These are phyloP conservation scores for Dendronephthya gigantea DNA, from an alignment of 64 coral and sea anemone species.

Conservation along the genomic window DNA sequence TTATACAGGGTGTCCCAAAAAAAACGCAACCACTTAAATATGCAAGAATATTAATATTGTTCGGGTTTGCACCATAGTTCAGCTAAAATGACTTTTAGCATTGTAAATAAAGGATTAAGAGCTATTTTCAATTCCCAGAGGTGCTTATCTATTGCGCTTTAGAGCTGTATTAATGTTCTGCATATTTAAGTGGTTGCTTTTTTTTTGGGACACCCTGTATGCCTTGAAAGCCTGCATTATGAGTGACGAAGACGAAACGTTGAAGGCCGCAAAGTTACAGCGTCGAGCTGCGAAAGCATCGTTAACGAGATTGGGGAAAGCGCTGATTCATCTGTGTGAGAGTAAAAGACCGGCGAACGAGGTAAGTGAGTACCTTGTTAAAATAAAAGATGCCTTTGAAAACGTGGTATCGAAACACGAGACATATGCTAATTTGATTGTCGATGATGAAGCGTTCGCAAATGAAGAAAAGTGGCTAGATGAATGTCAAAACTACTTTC, in stretches of 20 bases:
- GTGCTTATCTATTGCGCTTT: no score
- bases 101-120: no score
- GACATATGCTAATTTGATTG: constrained; percentile 26
- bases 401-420: constrained; percentile 35
- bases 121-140: no score
- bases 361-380: constrained; percentile 16
- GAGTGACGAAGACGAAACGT: constrained; percentile 6
- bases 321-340: constrained; percentile 7
- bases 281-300: not conserved
- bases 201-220: no score
- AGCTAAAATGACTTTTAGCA: no score
- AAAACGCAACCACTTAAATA: no score
- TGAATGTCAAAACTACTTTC: constrained; percentile 31
- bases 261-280: not conserved
- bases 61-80: no score
- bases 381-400: constrained; percentile 30
- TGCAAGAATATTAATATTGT: no score
- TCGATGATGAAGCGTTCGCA: constrained; percentile 28
- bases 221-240: not conserved
- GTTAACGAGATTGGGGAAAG: not conserved
- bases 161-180: no score
- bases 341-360: constrained; percentile 9
- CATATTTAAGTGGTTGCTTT: no score
- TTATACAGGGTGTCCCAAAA: no score
- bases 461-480: constrained; percentile 21